A percentile compares a stretch with the other conserved stretches of the same genome.
phyloP scores from a whole-genome alignment of 2,797 vertebrate species.

The Pelodytes ibericus region DNA sequence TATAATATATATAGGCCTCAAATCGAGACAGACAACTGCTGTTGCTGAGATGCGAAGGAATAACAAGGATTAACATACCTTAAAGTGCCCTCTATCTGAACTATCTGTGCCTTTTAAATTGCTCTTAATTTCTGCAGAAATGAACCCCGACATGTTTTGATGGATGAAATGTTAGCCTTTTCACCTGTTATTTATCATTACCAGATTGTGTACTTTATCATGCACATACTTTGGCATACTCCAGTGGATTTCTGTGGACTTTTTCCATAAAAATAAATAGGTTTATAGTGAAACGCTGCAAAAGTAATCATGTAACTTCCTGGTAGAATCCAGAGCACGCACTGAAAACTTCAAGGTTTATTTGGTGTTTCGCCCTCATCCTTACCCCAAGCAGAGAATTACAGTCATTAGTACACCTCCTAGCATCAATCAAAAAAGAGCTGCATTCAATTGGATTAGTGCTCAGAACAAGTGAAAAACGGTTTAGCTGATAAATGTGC shows the following conservation, averaged over 20 bases:
- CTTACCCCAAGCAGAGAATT: constrained; percentile 22
- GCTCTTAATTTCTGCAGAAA: neutral
- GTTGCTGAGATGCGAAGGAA: too few species aligned
- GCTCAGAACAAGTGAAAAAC: constrained; percentile 55
- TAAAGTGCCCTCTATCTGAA: neutral
- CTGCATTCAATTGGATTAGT: constrained; percentile 52
- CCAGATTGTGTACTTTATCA: constrained; percentile 41
- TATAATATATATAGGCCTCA: too few species aligned
- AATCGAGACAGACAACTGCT: too few species aligned
- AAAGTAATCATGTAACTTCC: constrained; percentile 39
- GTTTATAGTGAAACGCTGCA: constrained; percentile 36
- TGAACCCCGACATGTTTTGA: constrained; percentile 7
- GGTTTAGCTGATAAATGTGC: constrained; percentile 45
- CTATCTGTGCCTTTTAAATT: constrained; percentile 16
- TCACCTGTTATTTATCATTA: constrained; percentile 50
- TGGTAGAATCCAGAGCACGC: constrained; percentile 29
- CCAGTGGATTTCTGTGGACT: constrained; percentile 26
- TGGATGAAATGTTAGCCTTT: constrained; percentile 36
- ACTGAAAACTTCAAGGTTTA: neutral
- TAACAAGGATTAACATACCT: neutral
- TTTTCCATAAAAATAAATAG: constrained; percentile 49
- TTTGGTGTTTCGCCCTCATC: neutral
- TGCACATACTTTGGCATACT: constrained; percentile 53
- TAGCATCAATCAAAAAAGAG: constrained; percentile 57
- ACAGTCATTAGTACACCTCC: constrained; percentile 21